These are phyloP conservation scores for Cavia porcellus DNA, from an alignment of 2,113 vertebrate genomes.

Conservation along the genomic window DNA sequence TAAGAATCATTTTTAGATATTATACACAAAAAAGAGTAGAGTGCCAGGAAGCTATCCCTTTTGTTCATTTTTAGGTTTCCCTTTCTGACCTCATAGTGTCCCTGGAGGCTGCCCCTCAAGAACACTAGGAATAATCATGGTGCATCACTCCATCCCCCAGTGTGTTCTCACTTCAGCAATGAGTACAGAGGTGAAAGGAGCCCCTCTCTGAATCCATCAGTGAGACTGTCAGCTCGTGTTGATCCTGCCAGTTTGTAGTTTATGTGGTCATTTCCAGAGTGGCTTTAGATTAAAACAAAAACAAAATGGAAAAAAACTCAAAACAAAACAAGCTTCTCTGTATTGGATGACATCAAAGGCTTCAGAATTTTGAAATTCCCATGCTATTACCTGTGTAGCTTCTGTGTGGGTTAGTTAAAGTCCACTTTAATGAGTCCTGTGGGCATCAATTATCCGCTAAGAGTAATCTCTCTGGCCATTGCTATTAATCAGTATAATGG, in stretches of 20 bases:
- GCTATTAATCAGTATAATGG: not conserved
- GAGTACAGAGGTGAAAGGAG: not conserved
- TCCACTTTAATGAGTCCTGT: not conserved
- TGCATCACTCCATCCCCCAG: not conserved
- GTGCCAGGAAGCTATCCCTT: not conserved
- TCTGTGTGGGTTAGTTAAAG: not conserved
- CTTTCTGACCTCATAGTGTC: not conserved
- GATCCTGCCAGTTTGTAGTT: not conserved
- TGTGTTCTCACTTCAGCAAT: not conserved
- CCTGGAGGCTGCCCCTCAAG: not conserved
- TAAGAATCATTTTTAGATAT: not conserved
- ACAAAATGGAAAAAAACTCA: not conserved
- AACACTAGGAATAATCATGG: not conserved
- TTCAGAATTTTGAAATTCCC: not conserved
- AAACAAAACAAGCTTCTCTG: not conserved
- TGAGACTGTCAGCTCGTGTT: not conserved
- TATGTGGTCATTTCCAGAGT: not conserved
- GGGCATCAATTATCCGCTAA: not conserved
- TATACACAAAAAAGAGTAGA: not conserved
- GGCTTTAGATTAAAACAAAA: not conserved
- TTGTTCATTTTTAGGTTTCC: not conserved
- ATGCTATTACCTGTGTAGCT: not conserved
- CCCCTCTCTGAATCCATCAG: not conserved
- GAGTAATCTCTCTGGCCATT: not conserved
- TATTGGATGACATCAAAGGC: not conserved